Base-by-base conservation (phyloP, 64 coral and sea anemone genomes). In the Actinia tenebrosa region DNA sequence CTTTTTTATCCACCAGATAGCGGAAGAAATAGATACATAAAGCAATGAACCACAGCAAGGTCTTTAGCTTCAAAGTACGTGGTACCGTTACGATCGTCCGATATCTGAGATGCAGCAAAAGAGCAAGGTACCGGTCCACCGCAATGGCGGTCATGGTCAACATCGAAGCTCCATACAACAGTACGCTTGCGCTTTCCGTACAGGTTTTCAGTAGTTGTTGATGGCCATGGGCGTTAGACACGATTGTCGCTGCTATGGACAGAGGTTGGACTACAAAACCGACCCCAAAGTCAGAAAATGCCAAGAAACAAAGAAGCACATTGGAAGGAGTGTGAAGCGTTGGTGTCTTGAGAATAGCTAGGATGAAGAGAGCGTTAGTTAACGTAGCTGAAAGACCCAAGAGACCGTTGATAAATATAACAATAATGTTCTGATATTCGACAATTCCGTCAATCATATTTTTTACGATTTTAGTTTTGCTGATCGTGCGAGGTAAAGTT, bases 241-340 rank as follows among this genome's bases (percentile, higher is more conserved):
- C 77, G 7, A 79, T 4, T 37, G 30, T 37, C 5, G 30, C 20
- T 30, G 15, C 22, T 45, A 86, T 53, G 62, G 72, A 75, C 18
- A 86, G 61, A 15, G 85, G 64, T 44, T 86, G 85, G 7, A 86
- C 47, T 7, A 86, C 25, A 6, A 86, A 27, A 17, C 85, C 62
- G 3, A 86, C 85, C 0, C 63, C 62, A 8, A 86, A 50, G 45
- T 86, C 85, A 3, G 85, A 68, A n/a, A 75, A 53, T 1, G 85
- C 54, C 26, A 86, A 14, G 3, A 45, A 63, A 10, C 54, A 53
- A 5, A 71, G 85, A n/a, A 71, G 64, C 0, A 86, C 20, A 71
- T 86, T 86, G 19, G 63, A 50, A 44, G 85, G 62, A 16, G 20
- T 45, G 68, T 86, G 62, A 3, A 86, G 44, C 13, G 62, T 47